These are phyloP conservation scores for Dryomyza anilis DNA, from an alignment of 2,888 invertebrate genomes.

Conservation along the genomic window DNA sequence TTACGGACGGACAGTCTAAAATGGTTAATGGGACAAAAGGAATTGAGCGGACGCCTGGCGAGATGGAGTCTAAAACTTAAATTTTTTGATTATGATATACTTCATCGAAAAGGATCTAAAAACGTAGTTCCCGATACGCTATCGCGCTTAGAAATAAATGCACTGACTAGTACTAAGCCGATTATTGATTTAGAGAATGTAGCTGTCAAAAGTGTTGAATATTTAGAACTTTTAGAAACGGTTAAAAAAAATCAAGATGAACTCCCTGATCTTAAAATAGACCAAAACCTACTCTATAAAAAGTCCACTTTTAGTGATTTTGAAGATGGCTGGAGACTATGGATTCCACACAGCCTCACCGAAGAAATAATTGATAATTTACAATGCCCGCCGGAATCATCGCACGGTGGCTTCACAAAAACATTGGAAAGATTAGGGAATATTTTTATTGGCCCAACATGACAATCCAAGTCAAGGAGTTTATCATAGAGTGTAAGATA, in stretches of 20 bases:
- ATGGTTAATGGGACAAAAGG: neutral
- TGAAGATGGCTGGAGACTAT: neutral
- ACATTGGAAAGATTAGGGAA: neutral
- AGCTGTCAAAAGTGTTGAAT: neutral
- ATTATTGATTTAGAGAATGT: neutral
- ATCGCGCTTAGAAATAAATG: neutral
- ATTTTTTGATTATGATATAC: neutral
- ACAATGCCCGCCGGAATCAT: neutral
- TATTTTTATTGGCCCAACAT: neutral
- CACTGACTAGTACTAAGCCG: neutral
- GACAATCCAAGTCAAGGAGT: neutral
- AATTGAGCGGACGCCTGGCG: neutral
- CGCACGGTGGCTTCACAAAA: conserved; percentile 9
- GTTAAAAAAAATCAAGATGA: no score
- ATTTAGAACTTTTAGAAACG: no score
- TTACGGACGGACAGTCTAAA: no score
- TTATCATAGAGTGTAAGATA: neutral
- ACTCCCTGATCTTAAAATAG: no score
- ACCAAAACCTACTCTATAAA: neutral
- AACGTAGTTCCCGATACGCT: neutral
- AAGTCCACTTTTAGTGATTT: neutral
- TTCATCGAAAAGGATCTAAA: neutral
- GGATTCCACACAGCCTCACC: neutral
- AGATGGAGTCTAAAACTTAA: neutral
- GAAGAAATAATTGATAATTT: neutral